A percentile compares a stretch with the other conserved stretches of the same genome.
Evolutionary conservation across 2,888 invertebrate genomes (phyloP).

Genomic region (Mylabris sibirica): DNA sequence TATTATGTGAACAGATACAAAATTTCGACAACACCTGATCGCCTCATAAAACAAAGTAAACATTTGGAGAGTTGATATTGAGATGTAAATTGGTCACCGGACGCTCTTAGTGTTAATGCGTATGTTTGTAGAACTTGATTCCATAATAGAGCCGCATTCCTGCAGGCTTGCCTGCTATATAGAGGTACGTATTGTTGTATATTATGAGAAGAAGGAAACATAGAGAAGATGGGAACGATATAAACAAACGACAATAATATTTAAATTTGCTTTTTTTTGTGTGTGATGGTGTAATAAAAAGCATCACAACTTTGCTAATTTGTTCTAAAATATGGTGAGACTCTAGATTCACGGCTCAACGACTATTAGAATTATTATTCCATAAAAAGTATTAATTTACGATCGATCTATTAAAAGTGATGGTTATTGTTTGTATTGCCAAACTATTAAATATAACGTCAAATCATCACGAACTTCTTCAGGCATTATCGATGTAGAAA

Average conservation of each 20-base stretch:
- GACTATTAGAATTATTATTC: background rate
- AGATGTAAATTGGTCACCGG: conserved; percentile 60
- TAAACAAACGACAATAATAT: background rate
- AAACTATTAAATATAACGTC: conserved; percentile 10
- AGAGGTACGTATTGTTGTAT: conserved; percentile 4
- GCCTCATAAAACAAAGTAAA: conserved; percentile 55
- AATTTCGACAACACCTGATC: conserved; percentile 48
- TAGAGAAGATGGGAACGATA: conserved; percentile 4
- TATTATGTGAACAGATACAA: conserved; percentile 36
- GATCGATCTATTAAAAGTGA: background rate
- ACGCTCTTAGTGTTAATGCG: conserved; percentile 59
- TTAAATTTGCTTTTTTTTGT: background rate
- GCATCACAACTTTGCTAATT: background rate
- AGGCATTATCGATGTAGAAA: conserved; percentile 3
- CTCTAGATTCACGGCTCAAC: background rate
- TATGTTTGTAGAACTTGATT: conserved; percentile 62
- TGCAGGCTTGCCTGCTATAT: conserved; percentile 30
- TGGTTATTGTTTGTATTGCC: background rate
- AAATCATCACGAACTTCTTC: background rate
- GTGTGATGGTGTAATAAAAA: background rate
- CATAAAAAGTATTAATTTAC: background rate
- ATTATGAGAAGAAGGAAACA: conserved; percentile 6
- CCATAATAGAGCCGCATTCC: conserved; percentile 62
- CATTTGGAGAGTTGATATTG: conserved; percentile 56
- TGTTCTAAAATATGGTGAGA: background rate